Base-by-base conservation (phyloP, 2,113 vertebrate genomes). In the Mystacornis crossleyi region DNA sequence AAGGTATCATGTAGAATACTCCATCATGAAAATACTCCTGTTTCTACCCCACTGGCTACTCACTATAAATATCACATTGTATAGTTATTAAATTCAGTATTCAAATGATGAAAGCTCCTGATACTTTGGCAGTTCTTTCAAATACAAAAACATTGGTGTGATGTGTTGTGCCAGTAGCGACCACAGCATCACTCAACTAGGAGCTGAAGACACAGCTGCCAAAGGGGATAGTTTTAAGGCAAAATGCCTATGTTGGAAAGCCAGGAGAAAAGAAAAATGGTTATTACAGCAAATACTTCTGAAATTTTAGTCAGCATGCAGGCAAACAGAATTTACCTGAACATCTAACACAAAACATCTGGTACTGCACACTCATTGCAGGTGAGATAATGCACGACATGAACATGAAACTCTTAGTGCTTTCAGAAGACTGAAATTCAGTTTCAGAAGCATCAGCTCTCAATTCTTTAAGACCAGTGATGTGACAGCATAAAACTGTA, bases 401-500 rank as follows among this genome's bases (percentile, higher is more conserved):
- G 34, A 95, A 91, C 34, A 53, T 5, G 7, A 91, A 93, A 87
- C 50, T 84, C 50, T 31, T 51, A 92, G 47, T 51, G 34, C 57
- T 69, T 93, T 65, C 66, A 84, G 48, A 93, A 71, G 8, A 43
- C 26, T 85, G 55, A 80, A 92, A 91, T 60, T 80, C 69, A 57
- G 51, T 66, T 95, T 86, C 69, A 89, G 65, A 90, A 95, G 47
- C 64, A 83, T 24, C 53, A 84, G 29, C n/a, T 86, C 61, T 71
- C 75, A 78, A 28, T 50, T 53, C 51, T 79, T 26, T 38, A 73
- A 79, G 53, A 87, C 18, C 57, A 79, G 38, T 50, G 31, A 93
- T 55, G 43, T 77, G 81, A 87, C 73, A 90, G 54, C 50, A 81
- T 65, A 89, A 86, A 96, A 93, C 47, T 50, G 45, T 83, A 89